Evolutionary conservation across 2,797 vertebrate genomes (phyloP), one percentile per base, ranked within the genome.

Genomic region (Siniperca scherzeri): DNA sequence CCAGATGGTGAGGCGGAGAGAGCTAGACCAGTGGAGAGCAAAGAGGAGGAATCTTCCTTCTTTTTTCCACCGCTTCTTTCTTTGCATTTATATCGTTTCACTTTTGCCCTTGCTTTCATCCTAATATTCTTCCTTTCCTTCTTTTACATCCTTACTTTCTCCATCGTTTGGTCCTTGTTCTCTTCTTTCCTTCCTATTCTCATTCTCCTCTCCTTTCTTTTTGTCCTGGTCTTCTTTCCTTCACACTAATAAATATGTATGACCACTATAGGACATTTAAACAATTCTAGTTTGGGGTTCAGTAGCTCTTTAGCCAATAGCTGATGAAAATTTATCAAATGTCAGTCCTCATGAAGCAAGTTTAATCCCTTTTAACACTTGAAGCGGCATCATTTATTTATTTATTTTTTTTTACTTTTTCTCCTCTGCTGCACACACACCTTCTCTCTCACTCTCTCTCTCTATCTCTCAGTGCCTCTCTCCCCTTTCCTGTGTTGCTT

Each of bases 1-100:
- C 3, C 91, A 92, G 89, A 92, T 90, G 89, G 86, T 33, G 81
- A 88, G 89, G 91, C 70, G 88, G 90, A 82, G 70, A 65, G 25
- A 74, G 75, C 59, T 48, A 55, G 46, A 87, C 86, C 78, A 88
- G 66, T 52, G 83, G 83, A 80, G 70, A 60, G 70, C 40, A 78
- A 67, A 77, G 75, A 84, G 65, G 81, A 84, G 59, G 38, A 36
- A 53, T 36, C 67, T 33, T 52, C 61, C 44, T 52, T 68, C 3
- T 22, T 50, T 27, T 66, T 17, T 25, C 19, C 44, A 27, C 50
- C 33, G 48, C 53, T 75, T 25, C 52, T 77, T 77, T 80, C 52
- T 70, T 50, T 71, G 9, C 33, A 17, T 30, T 74, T 22, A 4
- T 17, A 13, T 52, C 19, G 14, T 79, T 64, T 82, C 17, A 40